Percentiles rank a stretch among this genome's conserved stretches.
Conservation (phyloP, 1,140 invertebrate species). For the Lepeophtheirus salmonis region DNA sequence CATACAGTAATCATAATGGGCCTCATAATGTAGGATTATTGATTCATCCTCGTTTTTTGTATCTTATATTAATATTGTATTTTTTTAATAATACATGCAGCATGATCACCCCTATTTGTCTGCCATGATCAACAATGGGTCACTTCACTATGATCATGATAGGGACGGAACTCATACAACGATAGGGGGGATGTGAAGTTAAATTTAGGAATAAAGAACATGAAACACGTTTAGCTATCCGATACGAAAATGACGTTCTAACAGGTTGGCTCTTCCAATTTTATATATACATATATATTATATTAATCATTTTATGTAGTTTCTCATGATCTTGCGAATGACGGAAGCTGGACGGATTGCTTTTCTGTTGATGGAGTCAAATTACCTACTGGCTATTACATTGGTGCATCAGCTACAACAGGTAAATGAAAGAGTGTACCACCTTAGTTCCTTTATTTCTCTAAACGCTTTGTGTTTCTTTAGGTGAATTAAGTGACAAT, state of each 20-base stretch:
- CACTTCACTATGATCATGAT: slow-evolving; percentile 89
- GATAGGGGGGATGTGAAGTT: slow-evolving; percentile 73
- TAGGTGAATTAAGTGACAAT: slow-evolving; percentile 48
- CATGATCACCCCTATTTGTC: slow-evolving; percentile 96
- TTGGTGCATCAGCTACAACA: slow-evolving; percentile 84
- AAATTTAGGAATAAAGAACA: slow-evolving; percentile 81
- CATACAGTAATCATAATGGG: slow-evolving; percentile 99
- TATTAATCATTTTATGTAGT: slow-evolving; percentile 35
- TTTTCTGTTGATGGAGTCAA: slow-evolving; percentile 69
- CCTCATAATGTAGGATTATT: slow-evolving; percentile 70
- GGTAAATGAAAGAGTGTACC: slow-evolving; percentile 41
- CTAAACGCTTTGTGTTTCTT: background rate
- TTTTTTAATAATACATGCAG: no score
- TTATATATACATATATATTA: background rate
- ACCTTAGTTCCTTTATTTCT: slow-evolving; percentile 15
- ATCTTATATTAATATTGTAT: no score
- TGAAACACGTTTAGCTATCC: slow-evolving; percentile 69
- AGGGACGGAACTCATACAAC: slow-evolving; percentile 94
- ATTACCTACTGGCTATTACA: slow-evolving; percentile 83
- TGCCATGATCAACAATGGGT: slow-evolving; percentile 94
- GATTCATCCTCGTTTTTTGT: no score
- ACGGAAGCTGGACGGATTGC: slow-evolving; percentile 82
- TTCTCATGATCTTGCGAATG: slow-evolving; percentile 72
- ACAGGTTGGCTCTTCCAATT: slow-evolving; percentile 12
- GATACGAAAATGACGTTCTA: slow-evolving; percentile 18